phyloP scores from a whole-genome alignment of 2,888 invertebrate genomes.

The Liopterus haemorrhoidalis region DNA sequence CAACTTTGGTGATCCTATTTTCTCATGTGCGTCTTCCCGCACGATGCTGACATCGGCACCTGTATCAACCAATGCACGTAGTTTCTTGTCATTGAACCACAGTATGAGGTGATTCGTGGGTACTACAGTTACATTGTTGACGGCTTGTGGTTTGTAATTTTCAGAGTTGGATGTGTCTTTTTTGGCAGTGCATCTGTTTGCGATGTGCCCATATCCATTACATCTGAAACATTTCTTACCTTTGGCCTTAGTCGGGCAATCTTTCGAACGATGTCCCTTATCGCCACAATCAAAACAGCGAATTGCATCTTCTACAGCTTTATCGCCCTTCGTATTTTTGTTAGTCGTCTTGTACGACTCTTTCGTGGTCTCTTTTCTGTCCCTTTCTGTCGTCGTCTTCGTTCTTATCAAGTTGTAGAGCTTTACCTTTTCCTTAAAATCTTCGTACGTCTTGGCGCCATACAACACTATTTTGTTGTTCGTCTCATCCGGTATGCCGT shows the following conservation, averaged over 20 bases:
- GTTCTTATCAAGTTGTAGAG: conserved; percentile 3
- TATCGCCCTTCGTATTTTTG: too few relatives aligned
- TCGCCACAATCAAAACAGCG: conserved; percentile 7
- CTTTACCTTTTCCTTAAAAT: conserved; percentile 1
- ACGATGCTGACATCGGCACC: conserved; percentile 7
- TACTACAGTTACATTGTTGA: too few relatives aligned
- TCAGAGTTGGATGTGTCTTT: too few relatives aligned
- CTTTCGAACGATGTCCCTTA: conserved; percentile 7
- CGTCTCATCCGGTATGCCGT: conserved; percentile 3
- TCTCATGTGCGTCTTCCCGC: conserved; percentile 1
- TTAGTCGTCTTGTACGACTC: background rate
- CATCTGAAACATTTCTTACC: conserved; percentile 12
- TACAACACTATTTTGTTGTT: conserved; percentile 10
- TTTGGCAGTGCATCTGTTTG: too few relatives aligned
- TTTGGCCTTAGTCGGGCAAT: conserved; percentile 7
- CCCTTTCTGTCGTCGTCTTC: background rate
- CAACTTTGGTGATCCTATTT: background rate
- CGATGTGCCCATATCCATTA: conserved; percentile 7
- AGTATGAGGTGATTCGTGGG: too few relatives aligned
- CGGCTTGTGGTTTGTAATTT: too few relatives aligned
- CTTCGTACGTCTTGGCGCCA: conserved; percentile 7
- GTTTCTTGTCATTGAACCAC: too few relatives aligned
- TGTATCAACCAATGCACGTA: conserved; percentile 4
- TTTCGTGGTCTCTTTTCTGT: background rate
- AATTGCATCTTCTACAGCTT: conserved; percentile 3